Evolutionary conservation across 64 coral and sea anemone species (phyloP).

Genomic region (Dendronephthya gigantea): DNA sequence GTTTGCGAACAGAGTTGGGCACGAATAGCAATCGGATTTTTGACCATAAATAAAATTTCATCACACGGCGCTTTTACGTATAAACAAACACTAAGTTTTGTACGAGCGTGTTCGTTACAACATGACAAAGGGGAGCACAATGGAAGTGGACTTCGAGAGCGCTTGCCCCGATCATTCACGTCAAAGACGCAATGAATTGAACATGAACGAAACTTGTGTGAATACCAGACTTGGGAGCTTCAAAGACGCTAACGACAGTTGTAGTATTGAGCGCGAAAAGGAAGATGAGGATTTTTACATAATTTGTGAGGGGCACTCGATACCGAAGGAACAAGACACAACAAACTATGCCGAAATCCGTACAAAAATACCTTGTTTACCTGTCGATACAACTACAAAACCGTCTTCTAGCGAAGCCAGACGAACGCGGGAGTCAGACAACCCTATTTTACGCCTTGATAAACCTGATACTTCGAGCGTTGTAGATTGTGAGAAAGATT

Average conservation of each 20-base stretch:
- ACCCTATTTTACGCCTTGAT: neutral
- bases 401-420: neutral
- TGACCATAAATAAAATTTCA: neutral
- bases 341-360: neutral
- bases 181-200: neutral
- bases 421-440: neutral
- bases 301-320: neutral
- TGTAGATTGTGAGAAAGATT: neutral
- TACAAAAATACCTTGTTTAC: neutral
- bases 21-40: neutral
- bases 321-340: neutral
- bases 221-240: neutral
- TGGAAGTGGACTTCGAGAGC: neutral
- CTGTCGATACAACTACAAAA: neutral
- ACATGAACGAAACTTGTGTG: neutral
- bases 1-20: neutral
- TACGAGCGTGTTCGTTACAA: neutral
- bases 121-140: neutral
- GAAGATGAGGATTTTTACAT: neutral
- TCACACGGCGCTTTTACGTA: neutral
- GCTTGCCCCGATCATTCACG: neutral
- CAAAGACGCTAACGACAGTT: neutral
- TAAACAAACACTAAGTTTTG: neutral
- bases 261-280: neutral
- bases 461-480: neutral